Conservation (phyloP, 1,140 invertebrate species). For the Calliopsis andreniformis region DNA sequence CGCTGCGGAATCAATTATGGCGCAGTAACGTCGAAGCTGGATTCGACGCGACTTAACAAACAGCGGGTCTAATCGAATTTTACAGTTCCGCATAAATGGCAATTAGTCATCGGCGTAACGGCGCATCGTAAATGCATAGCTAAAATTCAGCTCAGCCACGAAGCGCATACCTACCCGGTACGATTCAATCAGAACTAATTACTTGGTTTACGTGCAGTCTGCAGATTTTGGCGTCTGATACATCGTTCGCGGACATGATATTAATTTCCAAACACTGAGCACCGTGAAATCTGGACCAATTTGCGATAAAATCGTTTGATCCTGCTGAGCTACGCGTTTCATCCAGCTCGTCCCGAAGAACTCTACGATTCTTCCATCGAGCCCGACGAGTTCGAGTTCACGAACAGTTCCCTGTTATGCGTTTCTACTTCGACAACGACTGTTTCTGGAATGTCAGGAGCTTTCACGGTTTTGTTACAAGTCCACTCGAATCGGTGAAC, state of each 20-base stretch:
- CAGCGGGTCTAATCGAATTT: slow-evolving; percentile 31
- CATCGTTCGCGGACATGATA: slow-evolving; percentile 29
- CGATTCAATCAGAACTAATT: slow-evolving; percentile 50
- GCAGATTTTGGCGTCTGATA: slow-evolving; percentile 32
- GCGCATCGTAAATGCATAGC: slow-evolving; percentile 26
- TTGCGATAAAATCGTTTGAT: slow-evolving; percentile 6
- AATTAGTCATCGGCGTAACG: slow-evolving; percentile 19
- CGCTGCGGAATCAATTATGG: not conserved
- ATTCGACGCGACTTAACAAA: slow-evolving; percentile 23
- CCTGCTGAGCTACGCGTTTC: too few species aligned
- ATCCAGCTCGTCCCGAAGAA: too few species aligned
- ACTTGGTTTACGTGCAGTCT: slow-evolving; percentile 23
- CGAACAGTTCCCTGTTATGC: too few species aligned
- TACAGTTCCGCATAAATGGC: slow-evolving; percentile 32
- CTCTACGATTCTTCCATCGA: too few species aligned
- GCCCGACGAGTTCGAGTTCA: too few species aligned
- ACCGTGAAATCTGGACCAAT: not conserved
- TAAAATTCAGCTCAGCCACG: slow-evolving; percentile 6
- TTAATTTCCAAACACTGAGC: not conserved
- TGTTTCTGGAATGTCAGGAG: too few species aligned
- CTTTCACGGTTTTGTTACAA: too few species aligned
- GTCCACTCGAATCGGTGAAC: too few species aligned
- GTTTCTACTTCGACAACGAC: too few species aligned
- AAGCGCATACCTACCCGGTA: slow-evolving; percentile 17
- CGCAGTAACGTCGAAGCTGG: not conserved